Percentiles rank a stretch among this genome's conserved stretches.
These are phyloP conservation scores for Drosophila stalkeri DNA, from an alignment of 2,888 invertebrate species.

Conservation along the genomic window DNA sequence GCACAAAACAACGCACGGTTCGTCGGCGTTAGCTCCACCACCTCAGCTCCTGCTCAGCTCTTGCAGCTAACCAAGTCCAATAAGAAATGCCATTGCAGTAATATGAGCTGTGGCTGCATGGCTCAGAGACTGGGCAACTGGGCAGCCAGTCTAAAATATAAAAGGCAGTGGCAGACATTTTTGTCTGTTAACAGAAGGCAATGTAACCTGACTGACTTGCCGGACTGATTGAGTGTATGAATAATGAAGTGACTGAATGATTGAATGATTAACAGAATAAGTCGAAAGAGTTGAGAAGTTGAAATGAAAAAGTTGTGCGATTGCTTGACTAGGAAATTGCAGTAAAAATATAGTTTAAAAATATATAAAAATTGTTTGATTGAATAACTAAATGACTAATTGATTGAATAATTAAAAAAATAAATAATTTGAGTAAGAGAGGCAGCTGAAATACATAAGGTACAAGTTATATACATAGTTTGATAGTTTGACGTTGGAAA, in stretches of 20 bases:
- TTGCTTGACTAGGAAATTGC: too few species aligned
- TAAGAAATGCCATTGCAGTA: conserved; percentile 1
- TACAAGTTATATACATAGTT: too few species aligned
- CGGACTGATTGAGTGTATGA: not conserved
- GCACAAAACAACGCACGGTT: conserved; percentile 63
- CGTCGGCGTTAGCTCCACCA: not conserved
- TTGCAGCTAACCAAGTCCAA: not conserved
- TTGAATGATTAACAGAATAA: not conserved
- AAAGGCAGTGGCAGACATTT: not conserved
- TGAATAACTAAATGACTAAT: not conserved
- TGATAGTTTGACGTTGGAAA: too few species aligned
- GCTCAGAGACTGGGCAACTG: not conserved
- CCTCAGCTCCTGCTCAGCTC: not conserved
- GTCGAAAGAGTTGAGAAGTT: not conserved
- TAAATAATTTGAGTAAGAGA: too few species aligned
- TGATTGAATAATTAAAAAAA: not conserved
- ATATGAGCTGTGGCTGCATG: conserved; percentile 4
- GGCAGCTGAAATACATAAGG: too few species aligned
- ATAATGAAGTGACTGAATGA: not conserved
- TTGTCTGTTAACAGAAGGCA: not conserved
- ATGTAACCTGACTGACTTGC: not conserved
- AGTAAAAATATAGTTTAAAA: too few species aligned
- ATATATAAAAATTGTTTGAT: too few species aligned
- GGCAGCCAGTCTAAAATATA: not conserved
- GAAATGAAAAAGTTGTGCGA: not conserved